A percentile compares a stretch with the other conserved stretches of the same genome.
Conservation (phyloP, 2,797 vertebrate genomes). For the Siniperca scherzeri region DNA sequence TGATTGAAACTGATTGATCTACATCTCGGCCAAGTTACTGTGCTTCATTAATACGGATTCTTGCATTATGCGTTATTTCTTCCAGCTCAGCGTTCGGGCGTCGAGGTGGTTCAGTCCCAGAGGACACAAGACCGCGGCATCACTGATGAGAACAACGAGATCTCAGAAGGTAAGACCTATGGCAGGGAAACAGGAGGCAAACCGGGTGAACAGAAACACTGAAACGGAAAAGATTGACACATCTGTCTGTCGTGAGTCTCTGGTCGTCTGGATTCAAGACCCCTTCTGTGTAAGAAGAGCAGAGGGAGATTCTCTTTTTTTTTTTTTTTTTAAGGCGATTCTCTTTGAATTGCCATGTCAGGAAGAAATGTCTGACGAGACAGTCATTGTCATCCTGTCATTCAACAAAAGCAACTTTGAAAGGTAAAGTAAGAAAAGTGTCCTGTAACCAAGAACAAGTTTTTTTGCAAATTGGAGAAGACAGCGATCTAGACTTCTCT, state of each 20-base stretch:
- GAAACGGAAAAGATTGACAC: not conserved
- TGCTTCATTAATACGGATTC: not conserved
- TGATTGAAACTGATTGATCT: not conserved
- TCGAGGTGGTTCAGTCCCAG: conserved; percentile 65
- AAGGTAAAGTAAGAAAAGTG: not conserved
- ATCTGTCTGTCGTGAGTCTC: not conserved
- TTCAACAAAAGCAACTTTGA: not conserved
- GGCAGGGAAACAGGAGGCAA: conserved; percentile 1
- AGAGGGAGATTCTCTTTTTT: not conserved
- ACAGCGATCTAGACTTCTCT: not conserved
- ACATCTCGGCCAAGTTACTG: not conserved
- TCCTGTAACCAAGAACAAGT: not conserved
- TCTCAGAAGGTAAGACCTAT: conserved; percentile 81
- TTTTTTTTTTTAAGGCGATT: not conserved
- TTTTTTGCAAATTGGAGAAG: conserved; percentile 25
- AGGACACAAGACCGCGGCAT: conserved; percentile 41
- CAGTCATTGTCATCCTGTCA: not conserved
- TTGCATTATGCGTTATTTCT: not conserved
- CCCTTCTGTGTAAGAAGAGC: not conserved
- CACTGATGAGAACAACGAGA: conserved; percentile 76
- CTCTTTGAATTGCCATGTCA: conserved; percentile 4
- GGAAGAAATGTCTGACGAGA: not conserved
- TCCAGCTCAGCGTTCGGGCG: conserved; percentile 70
- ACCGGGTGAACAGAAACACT: conserved; percentile 15
- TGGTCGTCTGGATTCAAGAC: conserved; percentile 33